These are phyloP conservation scores for Orius insidiosus DNA, from an alignment of 1,140 invertebrate species.

Conservation along the genomic window DNA sequence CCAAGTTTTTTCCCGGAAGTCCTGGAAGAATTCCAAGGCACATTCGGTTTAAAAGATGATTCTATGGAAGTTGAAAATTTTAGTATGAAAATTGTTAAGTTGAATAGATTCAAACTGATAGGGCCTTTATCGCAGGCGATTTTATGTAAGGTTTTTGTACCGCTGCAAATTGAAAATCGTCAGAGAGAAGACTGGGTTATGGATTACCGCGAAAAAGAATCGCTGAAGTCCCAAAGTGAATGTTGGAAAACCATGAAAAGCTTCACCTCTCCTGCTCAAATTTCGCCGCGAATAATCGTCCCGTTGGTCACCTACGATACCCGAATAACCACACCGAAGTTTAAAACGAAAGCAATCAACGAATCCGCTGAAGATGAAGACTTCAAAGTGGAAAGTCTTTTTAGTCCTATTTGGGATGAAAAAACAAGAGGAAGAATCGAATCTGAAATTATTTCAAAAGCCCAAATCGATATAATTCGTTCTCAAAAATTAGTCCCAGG, in stretches of 20 bases:
- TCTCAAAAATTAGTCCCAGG: conserved; percentile 54
- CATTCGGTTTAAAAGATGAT: conserved; percentile 31
- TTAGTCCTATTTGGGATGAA: conserved; percentile 44
- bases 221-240: conserved; percentile 18
- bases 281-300: conserved; percentile 52
- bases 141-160: conserved; percentile 35
- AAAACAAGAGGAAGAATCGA: conserved; percentile 37
- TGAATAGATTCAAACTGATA: conserved; percentile 67
- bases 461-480: conserved; percentile 46
- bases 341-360: conserved; percentile 42
- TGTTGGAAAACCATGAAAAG: conserved; percentile 44
- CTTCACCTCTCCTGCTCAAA: conserved; percentile 36
- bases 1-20: conserved; percentile 51
- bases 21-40: conserved; percentile 38
- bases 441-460: conserved; percentile 40
- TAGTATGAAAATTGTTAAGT: conserved; percentile 18
- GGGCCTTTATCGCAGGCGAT: conserved; percentile 60
- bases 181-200: neutral
- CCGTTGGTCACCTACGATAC: conserved; percentile 67
- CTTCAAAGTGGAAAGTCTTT: conserved; percentile 1
- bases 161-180: conserved; percentile 7
- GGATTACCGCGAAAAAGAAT: neutral
- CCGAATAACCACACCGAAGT: conserved; percentile 51
- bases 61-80: conserved; percentile 3
- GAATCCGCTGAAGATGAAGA: conserved; percentile 17